Conservation (phyloP, 1,140 invertebrate genomes). For the Pomacea maculata region DNA sequence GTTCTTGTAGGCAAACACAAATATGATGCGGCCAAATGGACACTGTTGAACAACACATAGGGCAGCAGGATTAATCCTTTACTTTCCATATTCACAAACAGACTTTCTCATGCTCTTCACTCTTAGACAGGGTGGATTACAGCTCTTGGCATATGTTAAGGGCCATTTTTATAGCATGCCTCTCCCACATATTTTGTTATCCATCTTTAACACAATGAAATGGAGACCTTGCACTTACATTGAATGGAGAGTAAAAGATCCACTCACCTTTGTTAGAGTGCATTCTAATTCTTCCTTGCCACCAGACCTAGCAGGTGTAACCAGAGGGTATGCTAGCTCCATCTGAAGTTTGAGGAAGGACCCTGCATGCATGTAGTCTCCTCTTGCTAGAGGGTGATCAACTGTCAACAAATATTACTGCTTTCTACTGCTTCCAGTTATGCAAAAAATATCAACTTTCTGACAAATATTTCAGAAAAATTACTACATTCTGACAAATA, state of each 20-base stretch:
- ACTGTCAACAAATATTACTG: constrained; percentile 38
- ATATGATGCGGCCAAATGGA: constrained; percentile 61
- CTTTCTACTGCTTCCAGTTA: background rate
- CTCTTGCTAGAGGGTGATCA: constrained; percentile 50
- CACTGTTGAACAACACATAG: constrained; percentile 49
- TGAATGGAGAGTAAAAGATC: background rate
- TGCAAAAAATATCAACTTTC: no score
- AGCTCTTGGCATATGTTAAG: no score
- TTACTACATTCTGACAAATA: no score
- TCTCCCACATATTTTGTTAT: no score
- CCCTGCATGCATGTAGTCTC: constrained; percentile 53
- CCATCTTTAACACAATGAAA: no score
- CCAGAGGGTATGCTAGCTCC: constrained; percentile 54
- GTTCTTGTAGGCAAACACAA: constrained; percentile 58
- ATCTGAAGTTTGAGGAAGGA: constrained; percentile 59
- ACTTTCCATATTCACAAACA: background rate
- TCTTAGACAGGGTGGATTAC: no score
- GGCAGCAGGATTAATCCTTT: background rate
- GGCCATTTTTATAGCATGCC: no score
- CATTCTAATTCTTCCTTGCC: constrained; percentile 35
- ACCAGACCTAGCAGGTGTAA: constrained; percentile 46
- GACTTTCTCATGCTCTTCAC: no score
- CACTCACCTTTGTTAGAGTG: constrained; percentile 11
- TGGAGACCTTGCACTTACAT: no score
- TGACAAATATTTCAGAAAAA: no score